These are phyloP conservation scores for Apodemus agrarius DNA, from an alignment of 2,797 vertebrate species.

Conservation along the genomic window DNA sequence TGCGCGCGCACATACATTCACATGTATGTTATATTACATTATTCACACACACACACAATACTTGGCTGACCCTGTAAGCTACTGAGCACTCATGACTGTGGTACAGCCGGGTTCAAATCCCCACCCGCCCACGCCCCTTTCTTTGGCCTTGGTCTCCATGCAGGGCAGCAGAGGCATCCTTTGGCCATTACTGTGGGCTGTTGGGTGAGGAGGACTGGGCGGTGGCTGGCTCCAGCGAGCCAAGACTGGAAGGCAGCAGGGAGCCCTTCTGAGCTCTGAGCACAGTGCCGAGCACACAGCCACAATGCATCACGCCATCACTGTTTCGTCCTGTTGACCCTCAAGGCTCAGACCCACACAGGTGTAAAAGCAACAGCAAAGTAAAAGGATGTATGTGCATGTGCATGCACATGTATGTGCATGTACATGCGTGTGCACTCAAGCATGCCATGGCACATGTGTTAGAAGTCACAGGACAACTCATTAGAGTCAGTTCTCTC, in stretches of 20 bases:
- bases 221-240: background rate
- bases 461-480: background rate
- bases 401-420: background rate
- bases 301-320: background rate
- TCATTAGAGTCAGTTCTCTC: background rate
- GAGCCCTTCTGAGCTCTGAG: background rate
- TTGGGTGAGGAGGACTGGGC: background rate
- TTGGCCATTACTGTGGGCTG: background rate
- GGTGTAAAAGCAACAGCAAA: background rate
- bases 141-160: background rate
- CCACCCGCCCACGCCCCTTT: background rate
- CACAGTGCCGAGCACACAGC: background rate
- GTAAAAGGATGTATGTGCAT: background rate
- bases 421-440: background rate
- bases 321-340: background rate
- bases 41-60: background rate
- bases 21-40: no score
- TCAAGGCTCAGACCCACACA: fast-evolving
- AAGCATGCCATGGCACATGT: background rate
- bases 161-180: background rate
- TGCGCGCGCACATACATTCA: background rate
- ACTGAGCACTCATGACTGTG: background rate
- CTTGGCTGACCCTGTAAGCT: background rate
- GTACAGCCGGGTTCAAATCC: background rate
- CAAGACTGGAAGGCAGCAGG: background rate